These are phyloP conservation scores for Chrysodeixis includens DNA, from an alignment of 2,888 invertebrate genomes.

Conservation along the genomic window DNA sequence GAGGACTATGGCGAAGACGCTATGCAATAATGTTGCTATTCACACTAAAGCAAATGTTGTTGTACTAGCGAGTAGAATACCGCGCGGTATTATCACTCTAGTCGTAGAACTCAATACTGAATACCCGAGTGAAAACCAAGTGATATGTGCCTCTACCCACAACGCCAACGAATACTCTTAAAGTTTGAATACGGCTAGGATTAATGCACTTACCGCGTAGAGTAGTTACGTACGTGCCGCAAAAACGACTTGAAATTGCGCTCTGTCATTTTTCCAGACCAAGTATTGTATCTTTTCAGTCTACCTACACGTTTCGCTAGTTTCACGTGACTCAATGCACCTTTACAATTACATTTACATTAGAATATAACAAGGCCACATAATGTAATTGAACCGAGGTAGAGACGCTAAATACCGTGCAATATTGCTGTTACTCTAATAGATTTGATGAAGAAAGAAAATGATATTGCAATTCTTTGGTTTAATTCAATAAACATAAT, in stretches of 20 bases:
- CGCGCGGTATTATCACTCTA: too few species aligned
- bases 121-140: too few species aligned
- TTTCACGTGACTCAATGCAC: not conserved
- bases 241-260: not conserved
- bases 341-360: not conserved
- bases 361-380: not conserved
- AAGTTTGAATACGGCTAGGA: not conserved
- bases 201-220: not conserved
- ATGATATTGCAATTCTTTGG: not conserved
- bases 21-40: too few species aligned
- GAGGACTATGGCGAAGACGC: too few species aligned
- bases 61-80: too few species aligned
- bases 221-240: not conserved
- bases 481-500: not conserved
- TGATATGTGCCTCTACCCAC: too few species aligned
- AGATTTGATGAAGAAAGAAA: not conserved
- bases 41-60: too few species aligned
- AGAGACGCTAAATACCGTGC: not conserved
- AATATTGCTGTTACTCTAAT: not conserved
- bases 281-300: not conserved
- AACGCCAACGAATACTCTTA: too few species aligned
- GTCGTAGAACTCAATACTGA: too few species aligned
- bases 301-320: not conserved
- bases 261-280: not conserved
- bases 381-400: not conserved